Percentiles rank a stretch among this genome's conserved stretches.
phyloP scores from a whole-genome alignment of 1,140 invertebrate species.

The Diabrotica undecimpunctata region DNA sequence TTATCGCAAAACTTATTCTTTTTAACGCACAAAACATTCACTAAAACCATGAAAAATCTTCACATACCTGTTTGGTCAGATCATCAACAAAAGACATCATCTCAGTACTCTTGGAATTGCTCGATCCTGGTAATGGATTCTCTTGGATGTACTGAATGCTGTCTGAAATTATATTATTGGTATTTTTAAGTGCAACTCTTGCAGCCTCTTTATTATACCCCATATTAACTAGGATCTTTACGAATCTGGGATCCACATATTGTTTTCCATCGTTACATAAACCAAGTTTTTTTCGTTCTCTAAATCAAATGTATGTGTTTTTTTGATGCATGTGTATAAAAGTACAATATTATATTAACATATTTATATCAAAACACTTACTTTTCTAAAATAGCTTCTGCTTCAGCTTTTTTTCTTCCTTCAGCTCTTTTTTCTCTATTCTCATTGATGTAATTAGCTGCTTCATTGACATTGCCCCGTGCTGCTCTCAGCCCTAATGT shows the following conservation, averaged over 20 bases:
- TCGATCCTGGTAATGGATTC: constrained; percentile 49
- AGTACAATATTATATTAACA: not conserved
- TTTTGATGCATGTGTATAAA: not conserved
- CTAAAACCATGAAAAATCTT: too few relatives aligned
- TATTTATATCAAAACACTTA: constrained; percentile 27
- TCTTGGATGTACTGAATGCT: constrained; percentile 64
- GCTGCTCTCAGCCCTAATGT: constrained; percentile 62
- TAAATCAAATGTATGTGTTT: constrained; percentile 28
- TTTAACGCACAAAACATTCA: too few relatives aligned
- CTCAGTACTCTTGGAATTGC: constrained; percentile 35
- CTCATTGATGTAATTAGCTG: constrained; percentile 62
- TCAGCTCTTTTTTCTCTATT: constrained; percentile 53
- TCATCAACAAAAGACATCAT: constrained; percentile 49
- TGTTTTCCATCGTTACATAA: constrained; percentile 50
- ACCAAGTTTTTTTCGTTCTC: constrained; percentile 49
- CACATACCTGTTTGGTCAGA: constrained; percentile 43
- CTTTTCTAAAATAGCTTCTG: constrained; percentile 51
- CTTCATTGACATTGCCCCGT: constrained; percentile 56
- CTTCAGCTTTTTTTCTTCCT: constrained; percentile 51
- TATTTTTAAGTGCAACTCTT: constrained; percentile 56
- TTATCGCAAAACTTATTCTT: too few relatives aligned
- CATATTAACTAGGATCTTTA: constrained; percentile 62
- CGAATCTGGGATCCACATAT: constrained; percentile 53
- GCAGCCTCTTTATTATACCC: constrained; percentile 59
- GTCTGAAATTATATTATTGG: constrained; percentile 63